Base-by-base conservation (phyloP, 2,113 vertebrate species). In the Etia nguti region DNA sequence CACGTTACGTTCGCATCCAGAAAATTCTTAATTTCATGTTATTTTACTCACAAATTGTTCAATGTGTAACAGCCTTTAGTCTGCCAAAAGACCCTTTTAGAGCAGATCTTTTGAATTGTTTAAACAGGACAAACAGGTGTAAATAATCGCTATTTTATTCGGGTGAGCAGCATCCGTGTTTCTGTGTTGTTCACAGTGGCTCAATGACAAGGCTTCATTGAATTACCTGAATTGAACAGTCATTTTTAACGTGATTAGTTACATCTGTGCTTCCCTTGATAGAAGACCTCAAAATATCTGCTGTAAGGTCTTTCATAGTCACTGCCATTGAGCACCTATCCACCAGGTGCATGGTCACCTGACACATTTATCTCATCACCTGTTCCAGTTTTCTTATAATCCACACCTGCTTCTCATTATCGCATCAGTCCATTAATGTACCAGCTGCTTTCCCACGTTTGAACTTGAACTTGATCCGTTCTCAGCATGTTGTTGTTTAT, bases 111-210 rank as follows among this genome's bases (percentile, higher is more conserved):
- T 0, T 75, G 9, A 75, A 29, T 75, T 75, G 43, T 75, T 75
- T 29, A 18, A 29, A 20, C 24, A 11, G 70, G 2, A 75, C 10
- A 48, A 75, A 26, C 15, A 29, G 43, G 24, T 48, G 68, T 29
- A 75, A 75, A 75, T 75, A 48, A 48, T 75, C 24, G 10, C 15
- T 29, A 7, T 75, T 75, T 29, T 18, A 77, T 75, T 48, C 18
- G 10, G 43, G 24, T 48, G 0, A 50, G 0, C 26, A 31, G 16
- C 41, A 50, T 31, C 29, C 0, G 0, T 8, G 3, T 20, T 31
- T 31, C 24, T 50, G 43, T 77, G 43, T 77, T 77, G 52, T 50
- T 50, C 26, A 31, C 31, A 31, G 70, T 31, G 43, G 16, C 24
- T 77, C 26, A 77, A 8, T 77, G 46, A 41, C 62, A 50, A 77